A percentile compares a stretch with the other conserved stretches of the same genome.
Evolutionary conservation across 2,797 vertebrate species (phyloP).

Genomic region (Taenioides sp.): DNA sequence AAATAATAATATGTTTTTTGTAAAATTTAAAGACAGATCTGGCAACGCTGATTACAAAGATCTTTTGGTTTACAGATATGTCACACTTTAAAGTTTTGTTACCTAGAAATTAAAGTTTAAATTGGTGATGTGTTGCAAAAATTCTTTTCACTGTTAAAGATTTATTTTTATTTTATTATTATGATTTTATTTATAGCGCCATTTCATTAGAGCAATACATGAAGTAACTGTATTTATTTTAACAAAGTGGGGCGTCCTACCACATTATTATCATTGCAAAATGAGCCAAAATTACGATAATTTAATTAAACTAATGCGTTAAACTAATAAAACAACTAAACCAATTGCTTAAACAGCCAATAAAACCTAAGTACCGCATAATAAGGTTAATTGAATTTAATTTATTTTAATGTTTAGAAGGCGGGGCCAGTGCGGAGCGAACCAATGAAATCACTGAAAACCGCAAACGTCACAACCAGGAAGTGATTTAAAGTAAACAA

Average conservation of each 20-base stretch:
- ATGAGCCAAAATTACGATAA: background rate
- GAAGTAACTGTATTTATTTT: background rate
- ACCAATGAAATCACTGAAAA: slow-evolving; percentile 46
- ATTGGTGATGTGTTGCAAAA: no score
- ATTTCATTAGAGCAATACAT: background rate
- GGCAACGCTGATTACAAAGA: no score
- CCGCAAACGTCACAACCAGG: slow-evolving; percentile 25
- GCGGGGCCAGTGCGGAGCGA: background rate
- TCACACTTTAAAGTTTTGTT: no score
- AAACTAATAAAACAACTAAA: background rate
- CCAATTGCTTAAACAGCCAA: background rate
- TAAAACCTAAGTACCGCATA: slow-evolving; percentile 3
- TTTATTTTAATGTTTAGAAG: background rate
- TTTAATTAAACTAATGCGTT: background rate
- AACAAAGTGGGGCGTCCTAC: background rate
- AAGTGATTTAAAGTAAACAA: slow-evolving; percentile 45
- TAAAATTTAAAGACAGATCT: no score
- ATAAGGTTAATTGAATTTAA: slow-evolving; percentile 19
- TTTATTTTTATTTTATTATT: background rate
- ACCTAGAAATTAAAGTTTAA: no score
- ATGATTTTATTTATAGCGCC: background rate
- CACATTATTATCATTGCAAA: background rate
- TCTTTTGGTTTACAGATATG: no score
- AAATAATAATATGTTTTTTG: no score
- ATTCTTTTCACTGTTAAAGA: background rate